Evolutionary conservation across 2,888 invertebrate species (phyloP).

Genomic region (Sarcophaga carnaria): DNA sequence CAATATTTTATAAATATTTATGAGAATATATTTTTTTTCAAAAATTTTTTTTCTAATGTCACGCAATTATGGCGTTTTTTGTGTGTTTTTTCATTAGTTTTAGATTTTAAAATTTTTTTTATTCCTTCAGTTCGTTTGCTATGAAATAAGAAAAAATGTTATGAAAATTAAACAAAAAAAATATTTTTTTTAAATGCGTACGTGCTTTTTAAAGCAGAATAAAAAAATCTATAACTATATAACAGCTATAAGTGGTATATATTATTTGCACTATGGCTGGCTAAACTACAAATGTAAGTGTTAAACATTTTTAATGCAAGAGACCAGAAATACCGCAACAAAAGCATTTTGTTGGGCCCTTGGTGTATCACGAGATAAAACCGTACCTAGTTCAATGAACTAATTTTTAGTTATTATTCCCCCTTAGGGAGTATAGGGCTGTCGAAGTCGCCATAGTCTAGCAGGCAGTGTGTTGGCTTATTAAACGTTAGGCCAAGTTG

Average conservation of each 20-base stretch:
- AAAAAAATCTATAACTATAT: slow-evolving; percentile 23
- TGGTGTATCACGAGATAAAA: not conserved
- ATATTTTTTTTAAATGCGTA: slow-evolving; percentile 57
- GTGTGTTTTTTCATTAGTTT: slow-evolving; percentile 17
- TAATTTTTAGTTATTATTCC: no score
- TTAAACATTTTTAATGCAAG: not conserved
- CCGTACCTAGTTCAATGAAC: no score
- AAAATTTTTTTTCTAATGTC: slow-evolving; percentile 50
- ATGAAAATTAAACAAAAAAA: slow-evolving; percentile 30
- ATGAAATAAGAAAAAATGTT: not conserved
- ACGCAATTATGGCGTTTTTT: slow-evolving; percentile 59
- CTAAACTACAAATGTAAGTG: no score
- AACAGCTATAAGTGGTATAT: not conserved
- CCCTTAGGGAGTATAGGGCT: no score
- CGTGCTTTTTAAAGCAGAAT: slow-evolving; percentile 53
- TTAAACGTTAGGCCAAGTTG: rapidly evolving
- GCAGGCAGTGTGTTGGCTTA: no score
- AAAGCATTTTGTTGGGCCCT: not conserved
- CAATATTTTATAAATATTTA: not conserved
- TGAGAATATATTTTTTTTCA: not conserved
- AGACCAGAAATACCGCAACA: no score
- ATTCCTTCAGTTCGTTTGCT: not conserved
- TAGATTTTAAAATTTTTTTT: not conserved
- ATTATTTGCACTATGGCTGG: not conserved
- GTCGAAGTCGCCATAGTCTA: no score